Percentiles rank a stretch among this genome's conserved stretches.
Conservation (phyloP, 2,797 vertebrate species). For the Pipistrellus kuhlii region DNA sequence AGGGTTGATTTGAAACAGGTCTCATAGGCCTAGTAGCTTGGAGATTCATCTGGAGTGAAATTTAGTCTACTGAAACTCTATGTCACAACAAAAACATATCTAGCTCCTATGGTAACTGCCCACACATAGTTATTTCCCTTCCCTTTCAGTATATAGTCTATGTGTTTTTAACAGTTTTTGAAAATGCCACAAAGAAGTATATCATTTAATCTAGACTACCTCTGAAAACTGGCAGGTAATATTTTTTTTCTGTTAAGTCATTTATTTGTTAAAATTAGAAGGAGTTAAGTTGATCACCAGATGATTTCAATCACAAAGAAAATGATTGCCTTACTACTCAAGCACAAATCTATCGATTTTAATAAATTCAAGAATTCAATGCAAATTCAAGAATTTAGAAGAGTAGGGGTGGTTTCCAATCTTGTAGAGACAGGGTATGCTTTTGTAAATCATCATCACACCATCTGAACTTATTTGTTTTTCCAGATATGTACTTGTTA, state of each 20-base stretch:
- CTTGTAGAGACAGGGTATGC: neutral
- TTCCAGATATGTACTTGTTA: neutral
- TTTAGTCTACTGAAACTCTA: neutral
- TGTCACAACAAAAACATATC: neutral
- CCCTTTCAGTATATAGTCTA: neutral
- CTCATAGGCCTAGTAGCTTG: neutral
- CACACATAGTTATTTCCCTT: neutral
- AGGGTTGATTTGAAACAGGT: neutral
- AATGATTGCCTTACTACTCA: constrained; percentile 18
- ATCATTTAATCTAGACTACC: neutral
- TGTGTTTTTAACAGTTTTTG: neutral
- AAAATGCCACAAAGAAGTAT: neutral
- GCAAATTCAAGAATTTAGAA: constrained; percentile 49
- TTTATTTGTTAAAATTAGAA: constrained; percentile 41
- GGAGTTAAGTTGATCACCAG: constrained; percentile 48
- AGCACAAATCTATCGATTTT: constrained; percentile 62
- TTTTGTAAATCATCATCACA: constrained; percentile 37
- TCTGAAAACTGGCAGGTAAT: neutral
- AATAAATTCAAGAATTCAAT: neutral
- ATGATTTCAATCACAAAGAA: constrained; percentile 60
- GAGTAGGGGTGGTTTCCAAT: neutral
- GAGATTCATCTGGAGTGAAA: neutral
- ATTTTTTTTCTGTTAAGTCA: constrained; percentile 14
- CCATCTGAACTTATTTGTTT: constrained; percentile 47
- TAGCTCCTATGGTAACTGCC: neutral